Base-by-base conservation (phyloP, 2,888 invertebrate species). In the Anagyrus pseudococci region DNA sequence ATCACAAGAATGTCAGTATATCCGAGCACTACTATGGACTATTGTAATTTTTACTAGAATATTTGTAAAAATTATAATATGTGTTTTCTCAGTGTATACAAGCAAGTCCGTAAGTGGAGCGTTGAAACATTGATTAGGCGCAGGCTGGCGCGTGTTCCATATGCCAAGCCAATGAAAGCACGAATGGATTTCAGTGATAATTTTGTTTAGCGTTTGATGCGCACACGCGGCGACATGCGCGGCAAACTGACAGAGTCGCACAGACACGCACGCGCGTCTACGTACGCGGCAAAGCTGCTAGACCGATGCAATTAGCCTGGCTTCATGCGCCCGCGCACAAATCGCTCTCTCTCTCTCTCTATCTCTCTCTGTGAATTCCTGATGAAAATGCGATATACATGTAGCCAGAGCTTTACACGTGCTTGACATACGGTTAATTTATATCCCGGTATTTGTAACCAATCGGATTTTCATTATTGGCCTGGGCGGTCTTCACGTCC, bases 151-250 rank as follows among this genome's bases (percentile, higher is more conserved):
- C 29, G 29, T 29, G 6, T 4, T 13, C 8, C 2, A 37, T 8
- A 37, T 15, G 15, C 15, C 33, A 37, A 37, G 15, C 33, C 13
- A 15, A 37, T 37, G 29, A 7, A 37, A 4, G 2, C 13, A 15
- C 23, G 13, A 43, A 46, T 20, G 46, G 22, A 22, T 23, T 37
- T 37, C 33, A 15, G 33, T 55, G 61, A 64, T 66, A 54, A 59
- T 37, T 37, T 37, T 37, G 33, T 37, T 37, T 37, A n/a, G n/a
- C 15, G 13, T 37, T 8, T 8, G 33, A 37, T 15, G 33, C 33
- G 33, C 2, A 37, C n/a, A n/a, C n/a, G 33, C 33, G 33, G 15
- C 33, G 8, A 13, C 33, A 37, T 8, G 15, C 33, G 33, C 3
- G 3, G 8, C 33, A 37, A 10, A 37, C 29, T 10, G 29, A 4